phyloP scores from a whole-genome alignment of 2,888 invertebrate species.

The Limnephilus marmoratus region DNA sequence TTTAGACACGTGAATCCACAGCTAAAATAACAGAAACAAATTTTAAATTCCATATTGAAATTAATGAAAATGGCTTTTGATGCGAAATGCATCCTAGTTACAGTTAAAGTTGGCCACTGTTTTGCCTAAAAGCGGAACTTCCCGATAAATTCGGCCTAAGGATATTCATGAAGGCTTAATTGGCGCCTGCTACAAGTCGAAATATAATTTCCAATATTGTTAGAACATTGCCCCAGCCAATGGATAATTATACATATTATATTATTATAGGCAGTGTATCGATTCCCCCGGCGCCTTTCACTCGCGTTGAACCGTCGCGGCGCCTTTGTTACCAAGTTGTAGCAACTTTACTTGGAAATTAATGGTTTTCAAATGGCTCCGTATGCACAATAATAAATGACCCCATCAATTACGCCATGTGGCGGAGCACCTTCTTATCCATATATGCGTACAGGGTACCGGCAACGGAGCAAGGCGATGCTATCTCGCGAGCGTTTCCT shows the following conservation, averaged over 20 bases:
- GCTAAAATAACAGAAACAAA: not conserved
- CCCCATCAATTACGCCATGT: conserved; percentile 64
- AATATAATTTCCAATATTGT: not conserved
- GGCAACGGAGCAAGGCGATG: conserved; percentile 60
- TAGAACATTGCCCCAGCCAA: not conserved
- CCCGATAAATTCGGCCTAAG: not conserved
- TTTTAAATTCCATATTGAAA: not conserved
- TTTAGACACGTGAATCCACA: not conserved
- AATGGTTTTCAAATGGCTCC: conserved; percentile 37
- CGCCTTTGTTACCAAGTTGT: conserved; percentile 4
- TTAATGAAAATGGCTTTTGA: not conserved
- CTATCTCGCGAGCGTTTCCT: conserved; percentile 56
- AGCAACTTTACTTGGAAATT: conserved; percentile 26
- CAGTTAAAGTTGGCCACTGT: not conserved
- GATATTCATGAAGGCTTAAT: not conserved
- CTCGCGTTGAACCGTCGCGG: not conserved
- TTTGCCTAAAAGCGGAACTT: not conserved
- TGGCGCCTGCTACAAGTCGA: not conserved
- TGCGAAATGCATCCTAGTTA: not conserved
- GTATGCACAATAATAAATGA: conserved; percentile 62
- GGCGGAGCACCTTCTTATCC: conserved; percentile 59
- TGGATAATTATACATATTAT: not conserved
- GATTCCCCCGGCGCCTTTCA: not conserved
- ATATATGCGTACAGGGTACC: conserved; percentile 58
- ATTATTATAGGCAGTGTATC: not conserved